A percentile compares a stretch with the other conserved stretches of the same genome.
These are phyloP conservation scores for Galeruca laticollis DNA, from an alignment of 2,888 invertebrate genomes.

Conservation along the genomic window DNA sequence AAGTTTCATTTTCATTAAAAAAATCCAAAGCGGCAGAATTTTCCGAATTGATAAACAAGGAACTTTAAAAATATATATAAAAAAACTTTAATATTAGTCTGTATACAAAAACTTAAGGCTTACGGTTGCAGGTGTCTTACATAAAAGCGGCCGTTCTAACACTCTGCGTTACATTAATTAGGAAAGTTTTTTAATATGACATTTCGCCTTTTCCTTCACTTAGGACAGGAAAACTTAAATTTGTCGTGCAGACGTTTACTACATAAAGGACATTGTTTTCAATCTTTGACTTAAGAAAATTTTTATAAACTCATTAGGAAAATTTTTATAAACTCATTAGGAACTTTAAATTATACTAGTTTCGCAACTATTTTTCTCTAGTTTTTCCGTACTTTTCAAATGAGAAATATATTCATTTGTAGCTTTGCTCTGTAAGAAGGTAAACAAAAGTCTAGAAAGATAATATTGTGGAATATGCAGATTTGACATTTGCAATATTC, in stretches of 20 bases:
- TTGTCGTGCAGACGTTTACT: neutral
- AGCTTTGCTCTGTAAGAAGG: too few relatives aligned
- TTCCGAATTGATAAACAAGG: neutral
- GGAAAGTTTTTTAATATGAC: constrained; percentile 29
- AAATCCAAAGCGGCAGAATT: neutral
- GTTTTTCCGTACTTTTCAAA: too few relatives aligned
- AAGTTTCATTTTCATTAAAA: neutral
- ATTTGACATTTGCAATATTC: too few relatives aligned
- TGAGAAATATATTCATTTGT: too few relatives aligned
- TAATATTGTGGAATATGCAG: too few relatives aligned
- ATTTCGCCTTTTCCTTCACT: neutral
- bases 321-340: too few relatives aligned
- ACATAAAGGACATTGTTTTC: neutral
- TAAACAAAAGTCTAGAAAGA: too few relatives aligned
- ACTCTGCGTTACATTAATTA: constrained; percentile 23
- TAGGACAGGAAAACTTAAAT: constrained; percentile 7
- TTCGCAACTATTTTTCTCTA: too few relatives aligned
- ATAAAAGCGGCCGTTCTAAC: constrained; percentile 18
- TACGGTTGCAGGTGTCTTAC: constrained; percentile 19
- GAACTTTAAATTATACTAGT: too few relatives aligned
- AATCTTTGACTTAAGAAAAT: neutral
- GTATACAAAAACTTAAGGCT: constrained; percentile 4
- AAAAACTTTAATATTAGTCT: constrained; percentile 15
- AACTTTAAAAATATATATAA: neutral
- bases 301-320: too few relatives aligned